Conservation (phyloP, 1,140 invertebrate species). For the Sesamia nonagrioides region DNA sequence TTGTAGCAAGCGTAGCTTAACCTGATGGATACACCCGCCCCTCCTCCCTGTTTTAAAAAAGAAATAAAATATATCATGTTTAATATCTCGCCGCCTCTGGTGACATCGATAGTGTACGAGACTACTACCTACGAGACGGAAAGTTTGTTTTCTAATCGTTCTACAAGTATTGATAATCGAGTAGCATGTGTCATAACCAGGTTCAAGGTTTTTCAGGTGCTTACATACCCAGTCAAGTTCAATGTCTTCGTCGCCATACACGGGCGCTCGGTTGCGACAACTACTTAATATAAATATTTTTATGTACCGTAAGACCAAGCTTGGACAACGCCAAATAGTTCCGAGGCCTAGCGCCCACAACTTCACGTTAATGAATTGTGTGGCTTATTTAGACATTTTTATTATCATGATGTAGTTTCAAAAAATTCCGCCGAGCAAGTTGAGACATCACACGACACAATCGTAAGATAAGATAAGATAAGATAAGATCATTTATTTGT, state of each 20-base stretch:
- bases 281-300: constrained; percentile 24
- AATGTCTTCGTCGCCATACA: constrained; percentile 13
- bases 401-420: not conserved
- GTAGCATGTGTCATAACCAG: not conserved
- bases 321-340: not conserved
- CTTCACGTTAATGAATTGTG: too few relatives aligned
- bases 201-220: constrained; percentile 6
- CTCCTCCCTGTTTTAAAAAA: too few relatives aligned
- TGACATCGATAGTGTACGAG: too few relatives aligned
- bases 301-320: not conserved
- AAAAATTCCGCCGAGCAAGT: not conserved
- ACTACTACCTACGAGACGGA: too few relatives aligned
- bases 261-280: not conserved
- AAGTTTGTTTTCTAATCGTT: too few relatives aligned
- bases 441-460: not conserved
- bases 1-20: too few relatives aligned
- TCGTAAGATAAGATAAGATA: too few relatives aligned
- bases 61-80: too few relatives aligned
- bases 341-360: not conserved
- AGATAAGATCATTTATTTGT: too few relatives aligned
- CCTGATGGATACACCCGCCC: too few relatives aligned
- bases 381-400: constrained; percentile 2
- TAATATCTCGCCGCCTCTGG: too few relatives aligned
- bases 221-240: constrained; percentile 23
- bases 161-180: not conserved